Evolutionary conservation across 2,797 vertebrate genomes (phyloP), one percentile per base, ranked within the genome.

Genomic region (Syngnathus acus): DNA sequence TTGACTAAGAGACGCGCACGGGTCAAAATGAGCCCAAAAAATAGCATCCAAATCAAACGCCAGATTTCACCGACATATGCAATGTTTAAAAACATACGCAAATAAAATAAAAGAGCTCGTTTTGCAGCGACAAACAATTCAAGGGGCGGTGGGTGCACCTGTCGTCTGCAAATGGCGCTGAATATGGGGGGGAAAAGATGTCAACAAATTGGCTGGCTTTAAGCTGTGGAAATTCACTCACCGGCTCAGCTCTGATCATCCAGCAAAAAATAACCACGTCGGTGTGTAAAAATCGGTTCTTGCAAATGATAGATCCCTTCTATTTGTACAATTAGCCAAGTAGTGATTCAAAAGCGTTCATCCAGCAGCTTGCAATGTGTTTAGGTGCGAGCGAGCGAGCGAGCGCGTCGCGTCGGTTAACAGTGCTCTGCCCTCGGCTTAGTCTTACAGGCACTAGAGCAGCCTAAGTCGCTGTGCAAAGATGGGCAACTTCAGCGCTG

Each of bases 81-180:
- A 17, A 14, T 7, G 14, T 16, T 57, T 32, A 9, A 9, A 9
- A 32, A 3, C 26, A 26, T 26, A 26, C 26, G 26, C 2, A 26
- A 26, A 26, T 1, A 3, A 54, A 16, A 57, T 9, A 37, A 37
- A 57, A 57, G 6, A 2, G 26, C 26, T 32, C 54, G 14, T 62
- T 62, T 26, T 16, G 10, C 2, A 23, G 11, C 6, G 13, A 21
- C 26, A 6, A 45, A 45, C 60, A 62, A 62, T 62, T 14, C 43
- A 62, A 45, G 39, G 66, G 65, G 64, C 68, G 74, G 80, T 64
- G 72, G 85, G 79, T 79, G 69, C 37, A 84, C 81, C 84, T 86
- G 84, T 81, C 83, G 84, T 81, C 83, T 86, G 88, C 84, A 91
- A 92, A 91, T 92, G 90, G 89, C 90, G 90, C 88, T 87, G 76